Evolutionary conservation across 1,140 invertebrate genomes (phyloP).

Genomic region (Pygmarrhopalites habei): DNA sequence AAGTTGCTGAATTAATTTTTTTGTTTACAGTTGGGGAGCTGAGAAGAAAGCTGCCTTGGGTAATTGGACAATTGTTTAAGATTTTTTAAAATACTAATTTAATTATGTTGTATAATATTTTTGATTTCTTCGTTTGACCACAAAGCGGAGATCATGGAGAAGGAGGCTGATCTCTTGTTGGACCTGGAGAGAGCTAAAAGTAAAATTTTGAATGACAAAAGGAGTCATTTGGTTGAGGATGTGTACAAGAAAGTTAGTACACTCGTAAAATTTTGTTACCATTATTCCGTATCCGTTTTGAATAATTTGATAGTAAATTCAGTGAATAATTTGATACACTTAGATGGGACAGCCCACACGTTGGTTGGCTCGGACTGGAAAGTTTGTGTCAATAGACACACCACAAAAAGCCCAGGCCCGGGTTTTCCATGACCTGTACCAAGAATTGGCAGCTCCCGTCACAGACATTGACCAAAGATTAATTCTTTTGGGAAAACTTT

Average conservation of each 20-base stretch:
- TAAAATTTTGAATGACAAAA: slow-evolving; percentile 18
- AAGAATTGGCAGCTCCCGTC: slow-evolving; percentile 9
- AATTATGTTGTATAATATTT: too few species aligned
- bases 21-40: slow-evolving; percentile 37
- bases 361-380: slow-evolving; percentile 27
- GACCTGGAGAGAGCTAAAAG: slow-evolving; percentile 29
- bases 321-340: too few species aligned
- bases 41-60: slow-evolving; percentile 35
- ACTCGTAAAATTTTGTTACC: background rate
- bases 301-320: background rate
- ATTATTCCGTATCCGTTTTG: background rate
- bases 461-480: slow-evolving; percentile 7
- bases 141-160: slow-evolving; percentile 30
- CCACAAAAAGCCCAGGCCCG: slow-evolving; percentile 8
- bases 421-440: slow-evolving; percentile 18
- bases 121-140: too few species aligned
- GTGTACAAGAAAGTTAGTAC: slow-evolving; percentile 20
- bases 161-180: slow-evolving; percentile 32
- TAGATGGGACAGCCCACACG: slow-evolving; percentile 34
- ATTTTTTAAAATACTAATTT: too few species aligned
- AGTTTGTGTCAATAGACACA: slow-evolving; percentile 29
- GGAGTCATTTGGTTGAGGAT: slow-evolving; percentile 13
- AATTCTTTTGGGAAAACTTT: slow-evolving; percentile 14
- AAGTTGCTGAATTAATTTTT: too few species aligned
- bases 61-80: too few species aligned